A percentile compares a stretch with the other conserved stretches of the same genome.
phyloP scores from a whole-genome alignment of 92 coral and sea anemone genomes.

The Epizoanthus ramosus region DNA sequence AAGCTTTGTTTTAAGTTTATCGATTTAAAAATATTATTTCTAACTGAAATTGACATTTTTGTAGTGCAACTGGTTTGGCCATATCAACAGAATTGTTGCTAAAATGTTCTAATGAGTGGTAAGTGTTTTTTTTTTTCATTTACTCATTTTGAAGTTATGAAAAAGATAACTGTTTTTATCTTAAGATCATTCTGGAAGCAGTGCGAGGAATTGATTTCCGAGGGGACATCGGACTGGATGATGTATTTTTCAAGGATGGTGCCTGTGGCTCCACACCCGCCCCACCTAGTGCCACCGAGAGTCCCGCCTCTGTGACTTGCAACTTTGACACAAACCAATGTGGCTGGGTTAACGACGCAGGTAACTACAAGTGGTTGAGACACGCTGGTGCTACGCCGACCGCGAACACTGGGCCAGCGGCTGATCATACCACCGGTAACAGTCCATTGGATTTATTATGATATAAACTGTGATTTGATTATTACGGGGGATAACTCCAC shows the following conservation, averaged over 20 bases:
- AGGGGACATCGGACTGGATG: constrained; percentile 63
- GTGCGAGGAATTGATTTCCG: constrained; percentile 44
- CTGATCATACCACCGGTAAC: constrained; percentile 74
- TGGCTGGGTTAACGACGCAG: constrained; percentile 16
- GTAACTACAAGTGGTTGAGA: constrained; percentile 53
- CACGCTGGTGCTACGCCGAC: constrained; percentile 59
- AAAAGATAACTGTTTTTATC: background rate
- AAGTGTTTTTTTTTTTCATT: too few relatives aligned
- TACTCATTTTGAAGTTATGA: background rate
- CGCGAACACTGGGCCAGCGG: constrained; percentile 63
- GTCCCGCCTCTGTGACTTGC: constrained; percentile 1
- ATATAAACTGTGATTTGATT: too few relatives aligned
- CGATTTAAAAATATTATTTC: too few relatives aligned
- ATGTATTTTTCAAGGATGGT: constrained; percentile 41
- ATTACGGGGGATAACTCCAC: too few relatives aligned
- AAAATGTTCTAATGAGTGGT: too few relatives aligned
- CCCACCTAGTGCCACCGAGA: background rate
- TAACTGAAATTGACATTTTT: too few relatives aligned
- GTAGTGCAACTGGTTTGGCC: too few relatives aligned
- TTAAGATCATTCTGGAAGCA: constrained; percentile 58
- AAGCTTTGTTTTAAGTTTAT: too few relatives aligned
- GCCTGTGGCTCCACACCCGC: background rate
- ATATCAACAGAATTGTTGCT: too few relatives aligned
- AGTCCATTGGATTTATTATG: too few relatives aligned
- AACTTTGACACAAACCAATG: constrained; percentile 21